A percentile compares a stretch with the other conserved stretches of the same genome.
Conservation (phyloP, 2,113 vertebrate species). For the Etia nguti region DNA sequence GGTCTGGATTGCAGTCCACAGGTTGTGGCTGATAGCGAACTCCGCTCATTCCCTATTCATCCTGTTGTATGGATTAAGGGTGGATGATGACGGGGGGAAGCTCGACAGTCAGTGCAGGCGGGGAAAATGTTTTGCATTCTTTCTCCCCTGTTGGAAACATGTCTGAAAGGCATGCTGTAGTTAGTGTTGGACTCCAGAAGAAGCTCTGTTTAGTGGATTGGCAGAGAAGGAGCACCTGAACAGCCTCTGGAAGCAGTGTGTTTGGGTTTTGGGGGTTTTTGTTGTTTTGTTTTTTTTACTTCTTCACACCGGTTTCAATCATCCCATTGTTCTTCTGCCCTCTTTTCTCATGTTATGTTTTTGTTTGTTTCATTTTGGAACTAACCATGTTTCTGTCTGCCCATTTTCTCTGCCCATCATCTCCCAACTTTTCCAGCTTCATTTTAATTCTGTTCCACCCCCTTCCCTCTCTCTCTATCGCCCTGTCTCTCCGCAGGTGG, state of each 20-base stretch:
- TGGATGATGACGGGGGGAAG: not conserved
- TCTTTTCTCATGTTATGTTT: not conserved
- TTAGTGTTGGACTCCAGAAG: not conserved
- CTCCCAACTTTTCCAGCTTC: slow-evolving; percentile 23
- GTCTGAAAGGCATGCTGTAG: not conserved
- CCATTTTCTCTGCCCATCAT: not conserved
- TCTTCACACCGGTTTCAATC: not conserved
- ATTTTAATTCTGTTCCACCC: slow-evolving; percentile 35
- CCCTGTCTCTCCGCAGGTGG: slow-evolving; percentile 23
- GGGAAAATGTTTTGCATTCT: not conserved
- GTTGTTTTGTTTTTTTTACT: not conserved
- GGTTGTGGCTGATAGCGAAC: not conserved
- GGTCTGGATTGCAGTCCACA: not conserved
- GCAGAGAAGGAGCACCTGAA: not conserved
- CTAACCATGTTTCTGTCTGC: slow-evolving; percentile 11
- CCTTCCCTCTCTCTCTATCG: not conserved
- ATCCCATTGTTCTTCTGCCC: not conserved
- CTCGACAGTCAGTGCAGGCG: not conserved
- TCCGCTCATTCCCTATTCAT: not conserved
- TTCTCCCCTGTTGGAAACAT: not conserved
- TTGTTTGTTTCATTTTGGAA: slow-evolving; percentile 2
- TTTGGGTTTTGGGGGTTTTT: not conserved
- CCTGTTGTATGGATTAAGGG: not conserved
- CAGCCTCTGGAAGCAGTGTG: not conserved
- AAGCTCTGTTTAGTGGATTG: not conserved